Conservation (phyloP, 2,888 invertebrate genomes). For the Dusona sp. region DNA sequence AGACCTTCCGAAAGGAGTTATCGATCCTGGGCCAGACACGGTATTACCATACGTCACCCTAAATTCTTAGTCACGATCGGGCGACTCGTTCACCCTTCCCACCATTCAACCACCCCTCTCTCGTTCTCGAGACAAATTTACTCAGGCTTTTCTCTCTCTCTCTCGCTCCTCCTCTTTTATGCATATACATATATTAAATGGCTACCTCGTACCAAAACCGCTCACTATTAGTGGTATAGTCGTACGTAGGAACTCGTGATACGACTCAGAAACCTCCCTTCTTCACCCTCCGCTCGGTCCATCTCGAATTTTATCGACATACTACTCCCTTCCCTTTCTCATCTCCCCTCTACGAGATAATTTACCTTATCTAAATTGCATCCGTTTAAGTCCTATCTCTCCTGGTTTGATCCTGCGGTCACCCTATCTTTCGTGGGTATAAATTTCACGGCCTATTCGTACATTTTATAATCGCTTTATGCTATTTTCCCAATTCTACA, state of each 20-base stretch:
- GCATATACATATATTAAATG: constrained; percentile 27
- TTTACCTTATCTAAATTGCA: constrained; percentile 77
- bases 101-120: constrained; percentile 13
- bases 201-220: constrained; percentile 48
- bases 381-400: constrained; percentile 66
- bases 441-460: constrained; percentile 65
- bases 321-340: neutral
- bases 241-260: constrained; percentile 50
- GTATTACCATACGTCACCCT: constrained; percentile 69
- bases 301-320: constrained; percentile 63
- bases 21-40: constrained; percentile 62
- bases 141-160: constrained; percentile 59
- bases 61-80: constrained; percentile 72
- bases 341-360: constrained; percentile 67
- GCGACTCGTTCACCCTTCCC: constrained; percentile 48
- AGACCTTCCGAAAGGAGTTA: constrained; percentile 50
- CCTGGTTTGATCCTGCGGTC: constrained; percentile 63
- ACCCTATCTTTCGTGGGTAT: constrained; percentile 45
- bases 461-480: constrained; percentile 41
- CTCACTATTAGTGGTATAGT: constrained; percentile 49
- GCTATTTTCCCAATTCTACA: constrained; percentile 13
- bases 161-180: neutral
- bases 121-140: constrained; percentile 66
- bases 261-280: constrained; percentile 35
- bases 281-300: constrained; percentile 26